Conservation (phyloP, 2,888 invertebrate species). For the Ochlodes sylvanus region DNA sequence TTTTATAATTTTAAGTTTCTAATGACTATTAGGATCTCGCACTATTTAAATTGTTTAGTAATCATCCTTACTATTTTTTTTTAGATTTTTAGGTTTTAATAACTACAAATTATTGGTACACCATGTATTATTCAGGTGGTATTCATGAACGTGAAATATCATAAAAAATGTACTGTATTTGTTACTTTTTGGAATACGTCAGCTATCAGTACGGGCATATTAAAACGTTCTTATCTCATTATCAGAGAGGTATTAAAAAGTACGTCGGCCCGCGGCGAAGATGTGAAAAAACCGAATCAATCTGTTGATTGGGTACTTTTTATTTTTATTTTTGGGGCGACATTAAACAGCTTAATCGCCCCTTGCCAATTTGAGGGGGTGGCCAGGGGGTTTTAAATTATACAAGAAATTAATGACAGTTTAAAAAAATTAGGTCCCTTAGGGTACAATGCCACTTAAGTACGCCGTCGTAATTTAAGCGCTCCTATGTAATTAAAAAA, state of each 20-base stretch:
- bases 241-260: conserved; percentile 40
- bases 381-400: conserved; percentile 53
- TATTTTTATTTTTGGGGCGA: conserved; percentile 72
- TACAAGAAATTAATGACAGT: conserved; percentile 78
- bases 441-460: conserved; percentile 50
- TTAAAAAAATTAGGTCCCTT: conserved; percentile 68
- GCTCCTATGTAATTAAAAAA: conserved; percentile 3
- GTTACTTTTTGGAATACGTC: no score
- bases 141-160: no score
- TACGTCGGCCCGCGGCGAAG: conserved; percentile 53
- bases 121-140: no score
- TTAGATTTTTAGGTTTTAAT: neutral
- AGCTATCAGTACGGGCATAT: neutral
- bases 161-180: no score
- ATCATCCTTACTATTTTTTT: no score
- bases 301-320: conserved; percentile 82
- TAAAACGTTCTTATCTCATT: conserved; percentile 11
- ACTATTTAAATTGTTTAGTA: no score
- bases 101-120: neutral
- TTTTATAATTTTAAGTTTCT: no score
- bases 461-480: conserved; percentile 31
- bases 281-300: conserved; percentile 63
- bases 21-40: no score
- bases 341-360: conserved; percentile 82
- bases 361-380: conserved; percentile 58